Conservation (phyloP, 2,113 vertebrate genomes). For the Panurus biarmicus region DNA sequence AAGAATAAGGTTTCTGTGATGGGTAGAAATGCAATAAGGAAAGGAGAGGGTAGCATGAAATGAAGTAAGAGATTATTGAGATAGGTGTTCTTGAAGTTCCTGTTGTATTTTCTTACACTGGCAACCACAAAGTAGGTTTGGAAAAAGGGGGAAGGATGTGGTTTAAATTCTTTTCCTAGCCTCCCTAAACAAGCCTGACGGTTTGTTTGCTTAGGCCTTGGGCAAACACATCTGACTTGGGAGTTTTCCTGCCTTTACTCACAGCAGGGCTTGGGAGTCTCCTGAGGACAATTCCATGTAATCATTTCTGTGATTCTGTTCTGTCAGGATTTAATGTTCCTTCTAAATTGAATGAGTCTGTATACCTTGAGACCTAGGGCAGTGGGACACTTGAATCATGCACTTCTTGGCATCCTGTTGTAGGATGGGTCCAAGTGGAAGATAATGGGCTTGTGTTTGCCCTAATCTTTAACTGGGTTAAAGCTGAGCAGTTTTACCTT, state of each 20-base stretch:
- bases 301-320: not conserved
- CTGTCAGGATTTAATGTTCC: not conserved
- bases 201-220: not conserved
- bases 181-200: not conserved
- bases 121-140: not conserved
- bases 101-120: not conserved
- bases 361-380: not conserved
- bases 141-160: not conserved
- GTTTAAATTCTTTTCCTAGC: not conserved
- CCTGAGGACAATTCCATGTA: not conserved
- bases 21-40: not conserved
- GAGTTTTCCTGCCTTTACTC: not conserved
- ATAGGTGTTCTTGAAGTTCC: not conserved
- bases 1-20: not conserved
- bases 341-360: not conserved
- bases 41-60: not conserved
- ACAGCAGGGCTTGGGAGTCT: not conserved
- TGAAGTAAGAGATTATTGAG: not conserved
- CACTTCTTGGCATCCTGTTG: not conserved
- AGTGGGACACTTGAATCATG: not conserved
- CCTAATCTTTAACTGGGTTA: not conserved
- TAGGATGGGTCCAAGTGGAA: not conserved
- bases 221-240: not conserved
- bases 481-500: not conserved
- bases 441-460: not conserved